These are phyloP conservation scores for Chesias legatella DNA, from an alignment of 2,888 invertebrate species.

Conservation along the genomic window DNA sequence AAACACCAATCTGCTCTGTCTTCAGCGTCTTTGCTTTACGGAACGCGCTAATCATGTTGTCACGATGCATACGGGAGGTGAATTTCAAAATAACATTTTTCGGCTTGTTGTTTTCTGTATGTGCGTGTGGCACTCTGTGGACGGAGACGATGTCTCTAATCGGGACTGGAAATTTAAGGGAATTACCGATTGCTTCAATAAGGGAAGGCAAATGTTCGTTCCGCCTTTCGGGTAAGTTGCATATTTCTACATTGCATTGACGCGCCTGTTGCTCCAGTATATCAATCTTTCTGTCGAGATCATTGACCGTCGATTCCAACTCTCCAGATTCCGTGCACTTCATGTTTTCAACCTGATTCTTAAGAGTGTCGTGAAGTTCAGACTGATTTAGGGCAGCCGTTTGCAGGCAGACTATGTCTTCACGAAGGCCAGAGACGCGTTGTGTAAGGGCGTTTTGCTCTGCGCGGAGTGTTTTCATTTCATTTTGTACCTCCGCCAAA, in stretches of 20 bases:
- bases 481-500: background rate
- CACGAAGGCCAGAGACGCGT: background rate
- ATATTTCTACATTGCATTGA: background rate
- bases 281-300: background rate
- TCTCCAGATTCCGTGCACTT: too few relatives aligned
- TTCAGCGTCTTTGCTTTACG: background rate
- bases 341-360: background rate
- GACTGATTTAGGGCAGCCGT: background rate
- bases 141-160: background rate
- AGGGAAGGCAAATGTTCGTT: background rate
- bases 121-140: too few relatives aligned
- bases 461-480: background rate
- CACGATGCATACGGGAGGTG: background rate
- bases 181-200: background rate
- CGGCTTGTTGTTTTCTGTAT: background rate
- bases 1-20: background rate
- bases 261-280: background rate
- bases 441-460: background rate
- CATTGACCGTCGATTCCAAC: too few relatives aligned
- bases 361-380: background rate
- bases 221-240: background rate
- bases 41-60: background rate
- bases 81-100: slow-evolving; percentile 1
- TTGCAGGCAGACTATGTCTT: background rate
- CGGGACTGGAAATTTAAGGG: background rate